Evolutionary conservation across 2,888 invertebrate species (phyloP).

Genomic region (Lysandra coridon): DNA sequence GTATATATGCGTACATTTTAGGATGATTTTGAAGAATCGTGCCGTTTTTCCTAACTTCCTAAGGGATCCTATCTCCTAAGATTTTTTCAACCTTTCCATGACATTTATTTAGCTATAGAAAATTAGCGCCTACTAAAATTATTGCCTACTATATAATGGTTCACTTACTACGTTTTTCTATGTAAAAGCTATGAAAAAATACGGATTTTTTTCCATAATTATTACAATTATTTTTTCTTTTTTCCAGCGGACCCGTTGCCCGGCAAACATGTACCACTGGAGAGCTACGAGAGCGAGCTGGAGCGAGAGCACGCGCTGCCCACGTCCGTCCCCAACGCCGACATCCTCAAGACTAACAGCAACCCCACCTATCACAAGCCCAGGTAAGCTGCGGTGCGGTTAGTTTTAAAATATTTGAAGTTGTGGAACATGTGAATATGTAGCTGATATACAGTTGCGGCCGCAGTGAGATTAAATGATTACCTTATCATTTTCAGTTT

Average conservation of each 20-base stretch:
- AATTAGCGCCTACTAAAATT: too few relatives aligned
- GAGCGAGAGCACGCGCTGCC: slow-evolving; percentile 87
- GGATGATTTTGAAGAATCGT: background rate
- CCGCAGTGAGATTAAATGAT: too few relatives aligned
- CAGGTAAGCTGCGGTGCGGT: slow-evolving; percentile 60
- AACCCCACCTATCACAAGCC: slow-evolving; percentile 88
- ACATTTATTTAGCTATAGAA: too few relatives aligned
- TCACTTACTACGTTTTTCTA: too few relatives aligned
- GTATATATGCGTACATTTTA: too few relatives aligned
- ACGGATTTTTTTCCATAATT: background rate
- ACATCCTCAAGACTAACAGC: slow-evolving; percentile 88
- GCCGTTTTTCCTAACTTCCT: background rate
- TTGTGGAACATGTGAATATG: too few relatives aligned
- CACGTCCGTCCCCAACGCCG: slow-evolving; percentile 88
- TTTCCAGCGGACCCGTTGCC: slow-evolving; percentile 76
- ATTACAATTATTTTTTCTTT: slow-evolving; percentile 34
- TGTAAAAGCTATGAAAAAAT: too few relatives aligned
- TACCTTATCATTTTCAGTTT: too few relatives aligned
- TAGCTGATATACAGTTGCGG: too few relatives aligned
- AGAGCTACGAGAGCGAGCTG: slow-evolving; percentile 84
- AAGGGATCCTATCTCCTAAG: background rate
- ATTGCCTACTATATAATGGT: too few relatives aligned
- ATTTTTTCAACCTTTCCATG: background rate
- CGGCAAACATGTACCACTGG: slow-evolving; percentile 78
- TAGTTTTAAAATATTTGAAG: background rate